These are phyloP conservation scores for Valencia hispanica DNA, from an alignment of 2,797 vertebrate genomes.

Conservation along the genomic window DNA sequence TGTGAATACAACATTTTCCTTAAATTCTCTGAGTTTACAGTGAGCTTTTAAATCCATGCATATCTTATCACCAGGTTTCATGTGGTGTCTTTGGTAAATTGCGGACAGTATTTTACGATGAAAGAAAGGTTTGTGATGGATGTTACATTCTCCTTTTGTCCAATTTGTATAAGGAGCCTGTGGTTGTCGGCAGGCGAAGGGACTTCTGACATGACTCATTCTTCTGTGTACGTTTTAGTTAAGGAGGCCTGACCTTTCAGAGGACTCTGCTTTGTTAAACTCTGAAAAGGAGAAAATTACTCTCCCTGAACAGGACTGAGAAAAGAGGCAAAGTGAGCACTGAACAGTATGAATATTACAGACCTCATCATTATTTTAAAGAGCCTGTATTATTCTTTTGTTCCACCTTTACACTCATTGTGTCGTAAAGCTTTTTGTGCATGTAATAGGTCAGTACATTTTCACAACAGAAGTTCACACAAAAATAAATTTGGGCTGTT, in stretches of 20 bases:
- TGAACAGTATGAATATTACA: constrained; percentile 12
- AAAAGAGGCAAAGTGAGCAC: constrained; percentile 5
- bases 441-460: neutral
- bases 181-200: constrained; percentile 27
- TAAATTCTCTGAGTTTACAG: constrained; percentile 53
- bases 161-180: constrained; percentile 8
- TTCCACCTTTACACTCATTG: neutral
- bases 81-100: constrained; percentile 21
- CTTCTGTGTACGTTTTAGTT: constrained; percentile 29
- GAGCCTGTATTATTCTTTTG: constrained; percentile 13
- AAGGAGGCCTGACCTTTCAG: constrained; percentile 39
- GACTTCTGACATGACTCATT: constrained; percentile 43
- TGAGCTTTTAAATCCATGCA: constrained; percentile 49
- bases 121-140: constrained; percentile 13
- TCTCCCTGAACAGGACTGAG: constrained; percentile 26
- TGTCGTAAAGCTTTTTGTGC: neutral
- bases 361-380: constrained; percentile 22
- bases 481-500: constrained; percentile 2
- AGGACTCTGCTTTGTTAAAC: constrained; percentile 46
- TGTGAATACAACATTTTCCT: constrained; percentile 50
- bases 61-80: constrained; percentile 38
- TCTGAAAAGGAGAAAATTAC: constrained; percentile 23
- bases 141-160: constrained; percentile 33
- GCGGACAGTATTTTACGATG: constrained; percentile 8
- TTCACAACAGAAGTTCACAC: neutral